These are phyloP conservation scores for Hypotaenidia philippensis DNA, from an alignment of 2,797 vertebrate genomes.

Conservation along the genomic window DNA sequence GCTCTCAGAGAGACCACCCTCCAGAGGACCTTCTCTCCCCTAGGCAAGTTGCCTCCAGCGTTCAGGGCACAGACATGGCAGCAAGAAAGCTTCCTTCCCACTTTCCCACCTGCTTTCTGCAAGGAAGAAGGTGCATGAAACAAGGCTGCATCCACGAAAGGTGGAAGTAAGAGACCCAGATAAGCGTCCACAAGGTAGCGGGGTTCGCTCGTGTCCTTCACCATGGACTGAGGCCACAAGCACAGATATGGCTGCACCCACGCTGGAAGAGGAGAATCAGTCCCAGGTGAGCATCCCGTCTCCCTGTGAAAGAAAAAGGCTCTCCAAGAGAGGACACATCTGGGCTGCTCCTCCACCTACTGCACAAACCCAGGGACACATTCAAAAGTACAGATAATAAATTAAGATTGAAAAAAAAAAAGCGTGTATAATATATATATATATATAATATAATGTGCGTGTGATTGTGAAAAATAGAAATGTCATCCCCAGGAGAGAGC, in stretches of 20 bases:
- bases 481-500: conserved; percentile 32
- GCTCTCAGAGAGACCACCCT: not conserved
- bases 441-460: conserved; percentile 46
- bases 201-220: not conserved
- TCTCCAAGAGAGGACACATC: conserved; percentile 37
- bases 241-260: not conserved
- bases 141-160: conserved; percentile 8
- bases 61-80: not conserved
- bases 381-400: conserved; percentile 69
- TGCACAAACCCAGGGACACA: conserved; percentile 64
- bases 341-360: conserved; percentile 43
- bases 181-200: not conserved
- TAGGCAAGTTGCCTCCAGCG: not conserved
- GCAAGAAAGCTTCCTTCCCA: not conserved
- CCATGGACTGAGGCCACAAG: not conserved
- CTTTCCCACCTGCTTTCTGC: conserved; percentile 14
- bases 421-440: not conserved
- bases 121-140: not conserved
- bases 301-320: not conserved
- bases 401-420: conserved; percentile 56
- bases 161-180: conserved; percentile 24
- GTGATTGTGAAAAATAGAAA: conserved; percentile 66
- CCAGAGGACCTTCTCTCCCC: not conserved
- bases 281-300: not conserved
- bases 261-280: not conserved